A percentile compares a stretch with the other conserved stretches of the same genome.
phyloP scores from a whole-genome alignment of 37 sponge, comb jelly and placozoan genomes.

The Mnemiopsis leidyi region DNA sequence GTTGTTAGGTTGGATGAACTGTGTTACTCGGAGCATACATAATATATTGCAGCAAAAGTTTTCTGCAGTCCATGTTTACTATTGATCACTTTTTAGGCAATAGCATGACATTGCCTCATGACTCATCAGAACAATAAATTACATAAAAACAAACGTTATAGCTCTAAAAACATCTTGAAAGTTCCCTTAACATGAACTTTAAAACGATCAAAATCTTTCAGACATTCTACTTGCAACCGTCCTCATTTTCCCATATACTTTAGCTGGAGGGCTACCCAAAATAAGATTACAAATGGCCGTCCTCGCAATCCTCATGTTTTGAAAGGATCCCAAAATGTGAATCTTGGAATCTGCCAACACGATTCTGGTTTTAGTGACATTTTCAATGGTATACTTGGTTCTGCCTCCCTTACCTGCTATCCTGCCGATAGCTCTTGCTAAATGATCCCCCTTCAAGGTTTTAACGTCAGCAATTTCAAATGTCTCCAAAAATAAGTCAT shows the following conservation, averaged over 20 bases:
- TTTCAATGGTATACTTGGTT: constrained; percentile 99
- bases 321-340: constrained; percentile 97
- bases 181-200: background rate
- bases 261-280: constrained; percentile 94
- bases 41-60: background rate
- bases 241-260: constrained; percentile 94
- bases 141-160: background rate
- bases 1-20: too few species aligned
- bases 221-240: constrained; percentile 82
- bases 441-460: constrained; percentile 94
- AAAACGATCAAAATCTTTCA: constrained; percentile 33
- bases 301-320: constrained; percentile 95
- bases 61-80: too few species aligned
- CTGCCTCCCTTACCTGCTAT: constrained; percentile 98
- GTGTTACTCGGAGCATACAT: too few species aligned
- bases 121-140: background rate
- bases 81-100: too few species aligned
- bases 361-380: constrained; percentile 97
- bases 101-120: background rate
- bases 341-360: constrained; percentile 97
- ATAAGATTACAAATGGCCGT: constrained; percentile 95
- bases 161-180: background rate
- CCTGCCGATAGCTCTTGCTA: constrained; percentile 96
- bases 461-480: constrained; percentile 92
- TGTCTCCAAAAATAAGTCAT: constrained; percentile 93